phyloP scores from a whole-genome alignment of 2,888 invertebrate species.

The Machimus atricapillus region DNA sequence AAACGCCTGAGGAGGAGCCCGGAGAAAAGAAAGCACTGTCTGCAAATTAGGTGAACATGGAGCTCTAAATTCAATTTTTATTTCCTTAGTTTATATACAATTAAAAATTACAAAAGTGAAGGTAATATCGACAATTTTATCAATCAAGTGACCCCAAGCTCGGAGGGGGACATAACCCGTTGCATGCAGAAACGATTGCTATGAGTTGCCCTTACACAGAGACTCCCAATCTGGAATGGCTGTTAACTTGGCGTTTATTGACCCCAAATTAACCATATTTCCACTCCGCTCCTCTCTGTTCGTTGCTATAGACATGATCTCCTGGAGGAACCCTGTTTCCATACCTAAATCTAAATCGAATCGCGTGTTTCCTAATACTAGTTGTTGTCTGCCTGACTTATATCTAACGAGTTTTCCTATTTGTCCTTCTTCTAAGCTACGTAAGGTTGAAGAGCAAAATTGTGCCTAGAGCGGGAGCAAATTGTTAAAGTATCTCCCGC shows the following conservation, averaged over 20 bases:
- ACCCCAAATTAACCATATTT: constrained; percentile 66
- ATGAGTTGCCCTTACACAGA: constrained; percentile 53
- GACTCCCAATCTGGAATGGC: constrained; percentile 67
- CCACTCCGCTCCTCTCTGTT: constrained; percentile 67
- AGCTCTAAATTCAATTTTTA: background rate
- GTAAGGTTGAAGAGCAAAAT: background rate
- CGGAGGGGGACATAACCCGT: background rate
- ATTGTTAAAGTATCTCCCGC: background rate
- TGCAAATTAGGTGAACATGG: background rate
- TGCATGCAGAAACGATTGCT: background rate
- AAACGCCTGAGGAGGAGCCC: constrained; percentile 47
- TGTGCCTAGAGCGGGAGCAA: background rate
- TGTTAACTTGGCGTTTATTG: constrained; percentile 67
- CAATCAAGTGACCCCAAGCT: background rate
- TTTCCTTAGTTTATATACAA: background rate
- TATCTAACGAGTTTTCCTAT: constrained; percentile 68
- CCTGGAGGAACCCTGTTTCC: constrained; percentile 67
- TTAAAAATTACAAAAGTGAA: constrained; percentile 10
- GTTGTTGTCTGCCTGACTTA: constrained; percentile 67
- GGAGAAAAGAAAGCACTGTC: background rate
- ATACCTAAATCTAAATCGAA: constrained; percentile 69
- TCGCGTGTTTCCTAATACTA: constrained; percentile 66
- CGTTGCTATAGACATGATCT: constrained; percentile 66
- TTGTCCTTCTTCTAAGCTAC: constrained; percentile 66
- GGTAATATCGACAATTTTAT: constrained; percentile 11